Conservation (phyloP, 2,113 vertebrate species). For the Melierax canorus region DNA sequence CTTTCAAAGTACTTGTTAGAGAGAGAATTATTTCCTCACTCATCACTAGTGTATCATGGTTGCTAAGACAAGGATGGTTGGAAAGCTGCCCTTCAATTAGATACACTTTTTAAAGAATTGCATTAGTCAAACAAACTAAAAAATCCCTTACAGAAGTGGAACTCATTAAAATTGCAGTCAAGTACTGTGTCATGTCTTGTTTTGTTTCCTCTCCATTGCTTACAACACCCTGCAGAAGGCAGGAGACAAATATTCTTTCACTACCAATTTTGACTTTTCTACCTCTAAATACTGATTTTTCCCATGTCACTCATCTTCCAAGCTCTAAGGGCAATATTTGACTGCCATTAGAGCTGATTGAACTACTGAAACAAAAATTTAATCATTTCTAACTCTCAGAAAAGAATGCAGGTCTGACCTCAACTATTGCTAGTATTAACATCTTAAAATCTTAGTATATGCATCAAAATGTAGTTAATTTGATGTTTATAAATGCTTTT, state of each 20-base stretch:
- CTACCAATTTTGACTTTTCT: background rate
- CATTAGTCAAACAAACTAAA: background rate
- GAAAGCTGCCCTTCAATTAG: background rate
- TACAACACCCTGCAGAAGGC: background rate
- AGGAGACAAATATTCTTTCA: slow-evolving; percentile 4
- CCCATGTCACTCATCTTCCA: background rate
- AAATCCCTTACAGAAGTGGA: background rate
- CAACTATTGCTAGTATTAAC: background rate
- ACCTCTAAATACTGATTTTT: background rate
- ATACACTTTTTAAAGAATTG: background rate
- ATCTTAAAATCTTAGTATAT: background rate
- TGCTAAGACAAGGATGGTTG: background rate
- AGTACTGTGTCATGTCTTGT: background rate
- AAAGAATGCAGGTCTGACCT: background rate
- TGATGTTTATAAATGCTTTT: background rate
- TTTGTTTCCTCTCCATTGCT: slow-evolving; percentile 7
- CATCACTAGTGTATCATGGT: background rate
- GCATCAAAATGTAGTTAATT: background rate
- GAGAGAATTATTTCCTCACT: background rate
- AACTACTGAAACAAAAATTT: background rate
- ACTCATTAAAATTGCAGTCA: slow-evolving; percentile 21
- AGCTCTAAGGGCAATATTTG: background rate
- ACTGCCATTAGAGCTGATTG: background rate
- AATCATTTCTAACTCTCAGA: background rate
- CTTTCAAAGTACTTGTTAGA: background rate